Evolutionary conservation across 2,113 vertebrate species (phyloP), one percentile per base, ranked within the genome.

Genomic region (Pelodiscus sinensis): DNA sequence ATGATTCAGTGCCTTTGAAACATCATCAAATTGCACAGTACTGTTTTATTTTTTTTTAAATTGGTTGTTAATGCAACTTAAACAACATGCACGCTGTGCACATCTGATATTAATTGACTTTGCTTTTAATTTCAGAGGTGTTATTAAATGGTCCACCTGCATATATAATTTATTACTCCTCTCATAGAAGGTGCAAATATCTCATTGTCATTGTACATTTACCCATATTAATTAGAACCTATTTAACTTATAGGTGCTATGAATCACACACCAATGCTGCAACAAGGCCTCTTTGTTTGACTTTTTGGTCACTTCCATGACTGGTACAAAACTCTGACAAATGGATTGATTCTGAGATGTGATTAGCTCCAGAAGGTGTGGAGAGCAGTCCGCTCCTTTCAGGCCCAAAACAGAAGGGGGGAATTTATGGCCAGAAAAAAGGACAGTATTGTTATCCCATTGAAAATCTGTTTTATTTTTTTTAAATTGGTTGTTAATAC

Each of bases 321-420:
- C 65, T 71, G 18, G 65, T 71, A 19, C 31, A 71, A 68, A 68
- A 68, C 31, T 18, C 14, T 16, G 81, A 44, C 38, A 35, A 38
- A 38, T 78, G 81, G 90, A n/a, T 52, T 89, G 81, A 27, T 87
- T 92, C 83, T 56, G 24, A 86, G 65, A 87, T 91, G 24, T 24
- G 7, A 35, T 90, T 87, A 3, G 85, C 58, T 10, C 56, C 71
- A 65, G 52, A 29, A 52, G 86, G 50, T 58, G 7, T 16, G 18
- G 15, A 18, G 31, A 68, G 65, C n/a, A 62, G 22, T 91, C n/a
- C 57, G 13, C 35, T 86, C 22, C 65, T 52, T 84, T 88, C 54
- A 73, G 51, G 62, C 22, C 15, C 27, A 31, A 29, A 44, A 29
- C 2, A 4, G 68, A 24, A 52, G 65, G 77, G 62, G 85, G 71